Conservation (phyloP, 2,888 invertebrate species). For the Noctua pronuba region DNA sequence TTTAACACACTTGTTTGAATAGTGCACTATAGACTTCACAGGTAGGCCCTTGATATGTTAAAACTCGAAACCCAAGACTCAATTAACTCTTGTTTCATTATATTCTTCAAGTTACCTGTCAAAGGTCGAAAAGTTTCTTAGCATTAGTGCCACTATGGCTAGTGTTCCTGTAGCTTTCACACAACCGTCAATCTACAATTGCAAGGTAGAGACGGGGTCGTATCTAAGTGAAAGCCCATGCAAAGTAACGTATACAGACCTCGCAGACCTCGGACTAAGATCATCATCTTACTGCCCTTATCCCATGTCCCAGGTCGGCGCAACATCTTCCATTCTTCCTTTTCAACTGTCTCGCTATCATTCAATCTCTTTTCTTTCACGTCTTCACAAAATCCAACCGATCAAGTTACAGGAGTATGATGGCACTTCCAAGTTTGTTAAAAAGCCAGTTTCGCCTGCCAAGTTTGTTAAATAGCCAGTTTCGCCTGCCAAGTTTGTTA, state of each 20-base stretch:
- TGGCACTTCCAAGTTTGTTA: background rate
- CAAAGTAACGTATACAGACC: background rate
- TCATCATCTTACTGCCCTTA: background rate
- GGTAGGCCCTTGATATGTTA: background rate
- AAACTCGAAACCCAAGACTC: conserved; percentile 2
- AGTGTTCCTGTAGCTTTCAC: background rate
- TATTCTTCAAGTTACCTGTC: background rate
- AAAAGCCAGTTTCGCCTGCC: background rate
- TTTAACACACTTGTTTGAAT: background rate
- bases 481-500: background rate
- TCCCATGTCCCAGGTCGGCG: background rate
- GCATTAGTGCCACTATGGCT: background rate
- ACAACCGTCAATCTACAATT: background rate
- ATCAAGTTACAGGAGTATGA: background rate
- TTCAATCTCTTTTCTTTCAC: background rate
- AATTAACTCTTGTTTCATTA: background rate
- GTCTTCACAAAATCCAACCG: background rate
- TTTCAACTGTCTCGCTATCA: background rate
- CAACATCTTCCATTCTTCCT: background rate
- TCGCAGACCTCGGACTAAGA: background rate
- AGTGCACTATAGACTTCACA: background rate
- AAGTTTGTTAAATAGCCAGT: background rate
- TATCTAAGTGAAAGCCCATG: background rate
- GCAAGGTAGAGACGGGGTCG: background rate
- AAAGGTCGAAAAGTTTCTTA: background rate